Base-by-base conservation (phyloP, 37 sponge, comb jelly and placozoan genomes). In the Cliona cf. orientalis region DNA sequence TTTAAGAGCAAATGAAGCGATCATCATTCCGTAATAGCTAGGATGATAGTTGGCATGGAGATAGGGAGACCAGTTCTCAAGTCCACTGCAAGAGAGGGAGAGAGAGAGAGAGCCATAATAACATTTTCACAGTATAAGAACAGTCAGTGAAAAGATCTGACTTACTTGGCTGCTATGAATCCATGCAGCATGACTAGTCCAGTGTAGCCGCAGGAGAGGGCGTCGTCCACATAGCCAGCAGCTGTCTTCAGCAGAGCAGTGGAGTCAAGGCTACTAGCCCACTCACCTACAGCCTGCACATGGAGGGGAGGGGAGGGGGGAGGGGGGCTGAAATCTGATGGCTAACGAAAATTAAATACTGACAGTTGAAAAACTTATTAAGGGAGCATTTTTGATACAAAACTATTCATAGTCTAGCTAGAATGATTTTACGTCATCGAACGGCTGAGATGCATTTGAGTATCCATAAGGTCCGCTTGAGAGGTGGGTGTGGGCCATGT, bases 21-120 rank as follows among this genome's bases (percentile, higher is more conserved):
- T 79, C 91, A 91, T 86, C 91, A 91, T 91, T 45, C 91, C 91
- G 55, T 91, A 91, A 69, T 91, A 91, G 45, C 82, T 76, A 4
- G 91, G 91, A 49, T 91, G 91, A 44, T 71, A 71, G 68, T 91
- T 91, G 44, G 78, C 91, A 34, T 56, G 43, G 33, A 91, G 59
- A 43, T 71, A 44, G 14, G 91, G 33, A 5, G 43, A 44, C 91
- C 91, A 91, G 0, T 19, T 45, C 42, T 56, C n/a, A 34, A 67
- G 61, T 0, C 81, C 86, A 33, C 80, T 86, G 56, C 29, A 26
- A 21, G 32, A 3, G 1, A 70, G 3, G 3, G 22, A 6, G 5
- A 4, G 14, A 6, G 9, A 70, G 25, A 17, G 41, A 26, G 23
- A 62, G 28, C 69, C 17, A 67, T 67, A 67, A 67, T 67, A 38